A percentile compares a stretch with the other conserved stretches of the same genome.
Conservation (phyloP, 1,140 invertebrate genomes). For the Tetramorium simillimum region DNA sequence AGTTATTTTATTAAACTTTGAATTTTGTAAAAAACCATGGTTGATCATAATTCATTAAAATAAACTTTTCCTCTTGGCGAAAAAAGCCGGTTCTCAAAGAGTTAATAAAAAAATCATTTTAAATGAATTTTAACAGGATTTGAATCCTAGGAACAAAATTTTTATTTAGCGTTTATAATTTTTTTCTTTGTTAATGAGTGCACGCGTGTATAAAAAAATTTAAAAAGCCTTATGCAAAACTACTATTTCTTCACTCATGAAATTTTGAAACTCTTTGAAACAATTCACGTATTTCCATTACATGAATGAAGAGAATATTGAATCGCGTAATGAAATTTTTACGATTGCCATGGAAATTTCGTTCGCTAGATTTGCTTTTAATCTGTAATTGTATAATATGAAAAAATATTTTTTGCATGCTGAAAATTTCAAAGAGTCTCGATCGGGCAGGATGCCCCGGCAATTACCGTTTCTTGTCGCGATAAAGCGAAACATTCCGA, state of each 20-base stretch:
- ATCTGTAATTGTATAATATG: neutral
- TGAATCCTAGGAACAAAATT: neutral
- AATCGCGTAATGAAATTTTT: neutral
- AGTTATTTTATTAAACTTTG: too few species aligned
- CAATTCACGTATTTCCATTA: neutral
- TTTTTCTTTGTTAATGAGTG: neutral
- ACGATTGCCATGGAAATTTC: neutral
- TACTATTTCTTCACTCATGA: neutral
- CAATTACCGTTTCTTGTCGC: conserved; percentile 41
- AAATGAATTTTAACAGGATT: neutral
- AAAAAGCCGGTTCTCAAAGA: too few species aligned
- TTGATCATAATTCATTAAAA: too few species aligned
- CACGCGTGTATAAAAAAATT: neutral
- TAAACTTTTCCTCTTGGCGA: too few species aligned
- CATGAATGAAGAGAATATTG: neutral
- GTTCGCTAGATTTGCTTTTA: neutral
- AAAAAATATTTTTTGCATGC: neutral
- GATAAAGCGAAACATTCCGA: neutral
- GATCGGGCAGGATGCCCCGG: neutral
- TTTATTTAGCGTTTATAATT: neutral
- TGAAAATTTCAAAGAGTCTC: neutral
- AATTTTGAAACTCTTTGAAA: neutral
- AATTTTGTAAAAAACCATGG: too few species aligned
- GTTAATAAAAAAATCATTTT: too few species aligned
- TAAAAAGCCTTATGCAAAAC: too few species aligned